These are phyloP conservation scores for Lynx canadensis DNA, from an alignment of 2,113 vertebrate genomes.

Conservation along the genomic window DNA sequence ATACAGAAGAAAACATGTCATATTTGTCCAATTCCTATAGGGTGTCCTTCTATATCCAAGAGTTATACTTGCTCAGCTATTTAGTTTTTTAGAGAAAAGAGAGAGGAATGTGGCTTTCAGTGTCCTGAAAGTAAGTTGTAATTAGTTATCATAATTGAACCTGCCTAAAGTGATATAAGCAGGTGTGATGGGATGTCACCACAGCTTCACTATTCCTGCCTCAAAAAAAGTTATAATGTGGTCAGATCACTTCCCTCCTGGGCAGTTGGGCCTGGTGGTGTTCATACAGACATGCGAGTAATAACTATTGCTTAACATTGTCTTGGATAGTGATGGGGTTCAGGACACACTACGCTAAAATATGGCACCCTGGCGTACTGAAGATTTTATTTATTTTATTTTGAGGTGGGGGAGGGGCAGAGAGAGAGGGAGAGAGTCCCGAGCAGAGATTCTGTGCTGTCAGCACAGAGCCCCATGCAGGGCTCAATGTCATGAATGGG, in stretches of 20 bases:
- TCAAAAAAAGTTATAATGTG: not conserved
- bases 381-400: not conserved
- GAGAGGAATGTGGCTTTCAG: not conserved
- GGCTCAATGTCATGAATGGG: too few species aligned
- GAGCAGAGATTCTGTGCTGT: too few species aligned
- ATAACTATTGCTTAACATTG: not conserved
- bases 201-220: not conserved
- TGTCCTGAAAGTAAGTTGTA: not conserved
- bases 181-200: not conserved
- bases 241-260: not conserved
- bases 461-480: too few species aligned
- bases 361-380: not conserved
- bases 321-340: not conserved
- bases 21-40: not conserved
- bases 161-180: not conserved
- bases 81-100: slow-evolving; percentile 19
- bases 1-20: not conserved
- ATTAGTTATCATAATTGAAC: not conserved
- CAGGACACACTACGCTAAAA: not conserved
- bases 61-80: not conserved
- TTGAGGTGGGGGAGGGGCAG: too few species aligned
- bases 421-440: too few species aligned
- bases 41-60: not conserved
- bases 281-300: not conserved
- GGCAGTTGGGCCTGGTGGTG: not conserved